These are phyloP conservation scores for Diachrysia chrysitis DNA, from an alignment of 2,888 invertebrate species.

Conservation along the genomic window DNA sequence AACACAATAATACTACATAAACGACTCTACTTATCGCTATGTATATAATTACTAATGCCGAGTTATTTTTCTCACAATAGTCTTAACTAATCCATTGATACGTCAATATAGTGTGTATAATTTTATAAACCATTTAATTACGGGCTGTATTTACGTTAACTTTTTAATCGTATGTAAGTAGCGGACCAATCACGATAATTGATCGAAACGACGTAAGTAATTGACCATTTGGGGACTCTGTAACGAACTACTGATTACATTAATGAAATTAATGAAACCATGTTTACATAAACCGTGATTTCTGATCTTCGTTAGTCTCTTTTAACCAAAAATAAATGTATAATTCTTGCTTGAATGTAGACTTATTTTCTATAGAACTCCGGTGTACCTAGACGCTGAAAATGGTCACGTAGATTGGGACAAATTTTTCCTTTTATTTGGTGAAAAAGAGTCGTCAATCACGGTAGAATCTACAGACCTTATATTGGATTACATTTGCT, in stretches of 20 bases:
- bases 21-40: conserved; percentile 13
- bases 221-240: conserved; percentile 15
- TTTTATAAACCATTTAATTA: neutral
- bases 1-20: neutral
- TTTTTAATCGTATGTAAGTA: conserved; percentile 26
- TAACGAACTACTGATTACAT: conserved; percentile 10
- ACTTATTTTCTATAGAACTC: conserved; percentile 11
- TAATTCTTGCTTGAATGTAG: neutral
- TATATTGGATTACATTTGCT: conserved; percentile 45
- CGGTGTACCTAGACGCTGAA: neutral
- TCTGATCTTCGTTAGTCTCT: neutral
- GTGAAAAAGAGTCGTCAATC: conserved; percentile 15
- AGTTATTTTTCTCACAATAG: conserved; percentile 14
- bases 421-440: conserved; percentile 36
- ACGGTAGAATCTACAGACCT: conserved; percentile 26
- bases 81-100: neutral
- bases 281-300: neutral
- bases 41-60: conserved; percentile 9
- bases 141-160: neutral
- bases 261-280: conserved; percentile 5
- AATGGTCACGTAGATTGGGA: conserved; percentile 29
- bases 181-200: conserved; percentile 25
- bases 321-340: neutral
- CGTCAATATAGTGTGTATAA: neutral
- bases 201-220: conserved; percentile 15